phyloP scores from a whole-genome alignment of 2,888 invertebrate genomes.

The Chirona hameri region DNA sequence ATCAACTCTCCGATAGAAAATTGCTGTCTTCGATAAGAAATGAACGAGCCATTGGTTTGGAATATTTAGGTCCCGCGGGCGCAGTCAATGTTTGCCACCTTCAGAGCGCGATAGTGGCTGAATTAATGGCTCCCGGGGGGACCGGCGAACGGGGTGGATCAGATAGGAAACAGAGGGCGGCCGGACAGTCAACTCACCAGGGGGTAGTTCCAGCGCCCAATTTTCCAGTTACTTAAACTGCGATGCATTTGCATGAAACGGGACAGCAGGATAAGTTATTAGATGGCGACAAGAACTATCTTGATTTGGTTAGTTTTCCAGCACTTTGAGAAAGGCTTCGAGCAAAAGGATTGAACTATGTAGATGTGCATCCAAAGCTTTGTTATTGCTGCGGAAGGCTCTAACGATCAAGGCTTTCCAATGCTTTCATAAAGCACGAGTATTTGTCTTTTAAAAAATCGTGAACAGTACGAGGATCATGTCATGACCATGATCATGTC shows the following conservation, averaged over 20 bases:
- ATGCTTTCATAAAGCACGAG: too few species aligned
- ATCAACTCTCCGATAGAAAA: too few species aligned
- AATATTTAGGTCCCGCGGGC: background rate
- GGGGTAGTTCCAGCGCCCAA: background rate
- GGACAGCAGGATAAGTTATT: background rate
- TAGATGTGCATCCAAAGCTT: too few species aligned
- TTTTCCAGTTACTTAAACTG: background rate
- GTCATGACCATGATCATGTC: too few species aligned
- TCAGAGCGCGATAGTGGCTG: background rate
- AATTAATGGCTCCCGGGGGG: background rate
- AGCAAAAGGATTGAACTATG: too few species aligned
- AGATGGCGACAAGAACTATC: background rate
- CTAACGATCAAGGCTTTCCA: too few species aligned
- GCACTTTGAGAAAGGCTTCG: background rate
- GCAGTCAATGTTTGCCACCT: background rate
- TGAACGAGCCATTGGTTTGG: background rate
- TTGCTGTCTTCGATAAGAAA: background rate
- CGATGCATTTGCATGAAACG: background rate
- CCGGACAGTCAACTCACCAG: background rate
- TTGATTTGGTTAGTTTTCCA: background rate
- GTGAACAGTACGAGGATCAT: too few species aligned
- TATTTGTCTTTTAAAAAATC: too few species aligned
- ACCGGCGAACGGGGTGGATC: background rate
- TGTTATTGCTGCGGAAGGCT: too few species aligned
- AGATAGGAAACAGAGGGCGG: background rate